Evolutionary conservation across 2,113 vertebrate species (phyloP).

Genomic region (Lagopus leucura): DNA sequence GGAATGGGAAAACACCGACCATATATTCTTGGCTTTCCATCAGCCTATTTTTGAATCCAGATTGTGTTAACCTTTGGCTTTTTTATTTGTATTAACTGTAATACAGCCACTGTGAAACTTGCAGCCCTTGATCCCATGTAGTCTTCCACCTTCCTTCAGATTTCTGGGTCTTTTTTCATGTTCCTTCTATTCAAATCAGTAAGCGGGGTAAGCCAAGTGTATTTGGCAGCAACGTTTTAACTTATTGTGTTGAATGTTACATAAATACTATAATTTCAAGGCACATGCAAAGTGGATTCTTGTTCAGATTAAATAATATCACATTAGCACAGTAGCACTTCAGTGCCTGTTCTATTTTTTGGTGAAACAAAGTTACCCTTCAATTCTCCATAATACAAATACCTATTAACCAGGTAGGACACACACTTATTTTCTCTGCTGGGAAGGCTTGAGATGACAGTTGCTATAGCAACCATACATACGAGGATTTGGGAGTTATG

Average conservation of each 20-base stretch:
- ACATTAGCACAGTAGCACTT: slow-evolving; percentile 24
- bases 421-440: slow-evolving; percentile 49
- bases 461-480: slow-evolving; percentile 62
- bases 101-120: background rate
- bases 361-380: slow-evolving; percentile 21
- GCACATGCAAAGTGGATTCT: background rate
- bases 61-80: background rate
- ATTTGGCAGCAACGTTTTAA: slow-evolving; percentile 21
- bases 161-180: background rate
- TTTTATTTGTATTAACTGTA: background rate
- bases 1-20: background rate
- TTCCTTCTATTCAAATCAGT: slow-evolving; percentile 3
- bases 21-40: background rate
- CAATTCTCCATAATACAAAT: slow-evolving; percentile 47
- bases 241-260: slow-evolving; percentile 4
- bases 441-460: slow-evolving; percentile 57
- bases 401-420: slow-evolving; percentile 60
- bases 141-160: background rate
- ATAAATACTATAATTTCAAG: slow-evolving; percentile 43
- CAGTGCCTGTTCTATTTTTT: slow-evolving; percentile 12
- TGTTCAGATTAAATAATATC: slow-evolving; percentile 56
- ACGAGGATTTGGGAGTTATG: slow-evolving; percentile 28
- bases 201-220: background rate
- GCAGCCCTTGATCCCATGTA: background rate
- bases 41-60: background rate